Evolutionary conservation across 2,888 invertebrate genomes (phyloP).

Genomic region (Nowickia ferox): DNA sequence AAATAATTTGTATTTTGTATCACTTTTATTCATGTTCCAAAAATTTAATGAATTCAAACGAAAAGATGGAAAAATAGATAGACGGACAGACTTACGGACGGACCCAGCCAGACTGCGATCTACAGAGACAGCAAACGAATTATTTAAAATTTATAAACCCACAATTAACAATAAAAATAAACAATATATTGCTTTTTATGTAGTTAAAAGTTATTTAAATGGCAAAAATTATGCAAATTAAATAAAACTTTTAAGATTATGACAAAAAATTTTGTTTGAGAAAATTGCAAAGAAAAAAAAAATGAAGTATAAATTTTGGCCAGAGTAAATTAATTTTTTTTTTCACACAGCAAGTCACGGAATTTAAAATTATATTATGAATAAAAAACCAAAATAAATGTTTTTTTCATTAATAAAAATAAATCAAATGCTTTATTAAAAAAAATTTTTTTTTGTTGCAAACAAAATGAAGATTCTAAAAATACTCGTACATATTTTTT

Average conservation of each 20-base stretch:
- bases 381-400: constrained; percentile 44
- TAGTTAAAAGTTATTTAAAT: constrained; percentile 44
- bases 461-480: background rate
- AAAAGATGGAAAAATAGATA: constrained; percentile 43
- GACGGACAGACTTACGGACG: background rate
- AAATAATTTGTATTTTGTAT: constrained; percentile 53
- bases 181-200: constrained; percentile 30
- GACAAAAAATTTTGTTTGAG: constrained; percentile 11
- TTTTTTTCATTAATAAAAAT: constrained; percentile 50
- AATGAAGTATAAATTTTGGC: background rate
- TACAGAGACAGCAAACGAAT: constrained; percentile 47
- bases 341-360: constrained; percentile 30
- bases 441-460: background rate
- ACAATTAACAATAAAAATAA: constrained; percentile 49
- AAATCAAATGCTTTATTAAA: constrained; percentile 17
- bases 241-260: constrained; percentile 58
- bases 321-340: background rate
- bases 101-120: too few species aligned
- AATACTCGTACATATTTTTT: background rate
- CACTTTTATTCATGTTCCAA: constrained; percentile 5
- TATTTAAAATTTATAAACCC: constrained; percentile 57
- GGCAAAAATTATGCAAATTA: constrained; percentile 60
- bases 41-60: constrained; percentile 30
- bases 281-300: constrained; percentile 48
- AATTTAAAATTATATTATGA: background rate